Evolutionary conservation across 2,888 invertebrate genomes (phyloP).

Genomic region (Rhorus exstirpatorius): DNA sequence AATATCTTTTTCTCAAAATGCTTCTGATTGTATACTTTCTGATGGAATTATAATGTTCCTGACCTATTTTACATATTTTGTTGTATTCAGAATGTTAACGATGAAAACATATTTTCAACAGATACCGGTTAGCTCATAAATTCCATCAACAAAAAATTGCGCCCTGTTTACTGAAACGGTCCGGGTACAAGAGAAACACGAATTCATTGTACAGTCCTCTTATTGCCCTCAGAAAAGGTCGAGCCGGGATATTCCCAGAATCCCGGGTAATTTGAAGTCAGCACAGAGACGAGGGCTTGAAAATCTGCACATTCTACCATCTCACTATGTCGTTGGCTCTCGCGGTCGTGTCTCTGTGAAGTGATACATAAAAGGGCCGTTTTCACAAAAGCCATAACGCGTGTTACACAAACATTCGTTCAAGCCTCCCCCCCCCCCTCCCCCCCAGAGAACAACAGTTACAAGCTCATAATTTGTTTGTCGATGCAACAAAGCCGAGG

Average conservation of each 20-base stretch:
- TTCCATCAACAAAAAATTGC: no score
- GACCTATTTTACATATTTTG: no score
- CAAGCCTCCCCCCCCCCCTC: background rate
- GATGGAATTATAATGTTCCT: no score
- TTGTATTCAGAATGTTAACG: no score
- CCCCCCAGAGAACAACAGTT: conserved; percentile 23
- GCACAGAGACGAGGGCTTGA: background rate
- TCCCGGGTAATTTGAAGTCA: conserved; percentile 17
- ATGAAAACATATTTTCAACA: no score
- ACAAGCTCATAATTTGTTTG: conserved; percentile 56
- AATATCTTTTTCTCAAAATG: background rate
- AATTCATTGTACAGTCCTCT: background rate
- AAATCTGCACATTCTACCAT: background rate
- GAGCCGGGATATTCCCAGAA: background rate
- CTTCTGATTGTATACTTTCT: no score
- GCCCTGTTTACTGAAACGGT: background rate
- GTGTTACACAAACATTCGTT: background rate
- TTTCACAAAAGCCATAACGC: conserved; percentile 36
- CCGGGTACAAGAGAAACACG: background rate
- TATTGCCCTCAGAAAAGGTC: background rate
- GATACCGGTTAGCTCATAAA: no score
- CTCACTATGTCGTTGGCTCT: background rate
- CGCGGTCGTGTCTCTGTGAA: background rate
- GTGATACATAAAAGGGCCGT: conserved; percentile 37
- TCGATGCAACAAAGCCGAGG: conserved; percentile 49